Evolutionary conservation across 2,113 vertebrate genomes (phyloP).

Genomic region (Nibea coibor): DNA sequence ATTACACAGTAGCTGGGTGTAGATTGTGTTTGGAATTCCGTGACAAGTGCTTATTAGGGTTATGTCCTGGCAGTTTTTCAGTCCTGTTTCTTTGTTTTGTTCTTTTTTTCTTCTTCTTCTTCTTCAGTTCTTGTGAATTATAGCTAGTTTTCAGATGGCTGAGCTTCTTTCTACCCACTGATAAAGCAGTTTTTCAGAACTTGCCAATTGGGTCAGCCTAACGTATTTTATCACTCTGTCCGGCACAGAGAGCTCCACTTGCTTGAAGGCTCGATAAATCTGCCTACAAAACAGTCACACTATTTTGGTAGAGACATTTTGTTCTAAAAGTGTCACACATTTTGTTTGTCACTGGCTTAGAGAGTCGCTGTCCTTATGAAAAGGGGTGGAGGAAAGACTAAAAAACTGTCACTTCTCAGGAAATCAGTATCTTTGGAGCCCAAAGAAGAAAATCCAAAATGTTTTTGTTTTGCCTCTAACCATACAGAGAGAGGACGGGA

Average conservation of each 20-base stretch:
- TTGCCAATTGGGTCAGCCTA: conserved; percentile 66
- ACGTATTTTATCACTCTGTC: conserved; percentile 71
- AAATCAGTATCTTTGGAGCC: conserved; percentile 53
- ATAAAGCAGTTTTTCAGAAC: conserved; percentile 58
- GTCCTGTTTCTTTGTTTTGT: not conserved
- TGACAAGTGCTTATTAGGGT: conserved; percentile 52
- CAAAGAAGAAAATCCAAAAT: conserved; percentile 54
- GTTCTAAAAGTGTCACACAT: conserved; percentile 69
- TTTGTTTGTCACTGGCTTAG: conserved; percentile 62
- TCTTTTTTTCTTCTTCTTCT: not conserved
- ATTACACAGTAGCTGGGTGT: conserved; percentile 30
- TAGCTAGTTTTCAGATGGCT: conserved; percentile 11
- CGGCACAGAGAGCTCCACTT: conserved; percentile 42
- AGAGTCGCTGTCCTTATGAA: conserved; percentile 30
- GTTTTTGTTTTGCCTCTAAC: conserved; percentile 65
- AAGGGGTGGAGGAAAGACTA: not conserved
- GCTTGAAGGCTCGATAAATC: conserved; percentile 65
- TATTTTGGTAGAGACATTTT: conserved; percentile 55
- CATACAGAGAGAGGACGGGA: conserved; percentile 35
- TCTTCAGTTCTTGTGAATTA: conserved; percentile 3
- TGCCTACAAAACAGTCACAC: conserved; percentile 41
- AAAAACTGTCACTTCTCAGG: conserved; percentile 57
- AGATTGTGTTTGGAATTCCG: conserved; percentile 33
- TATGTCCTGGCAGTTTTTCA: conserved; percentile 25
- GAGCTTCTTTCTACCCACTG: conserved; percentile 19